phyloP scores from a whole-genome alignment of 1,140 invertebrate genomes.

The Battus philenor region DNA sequence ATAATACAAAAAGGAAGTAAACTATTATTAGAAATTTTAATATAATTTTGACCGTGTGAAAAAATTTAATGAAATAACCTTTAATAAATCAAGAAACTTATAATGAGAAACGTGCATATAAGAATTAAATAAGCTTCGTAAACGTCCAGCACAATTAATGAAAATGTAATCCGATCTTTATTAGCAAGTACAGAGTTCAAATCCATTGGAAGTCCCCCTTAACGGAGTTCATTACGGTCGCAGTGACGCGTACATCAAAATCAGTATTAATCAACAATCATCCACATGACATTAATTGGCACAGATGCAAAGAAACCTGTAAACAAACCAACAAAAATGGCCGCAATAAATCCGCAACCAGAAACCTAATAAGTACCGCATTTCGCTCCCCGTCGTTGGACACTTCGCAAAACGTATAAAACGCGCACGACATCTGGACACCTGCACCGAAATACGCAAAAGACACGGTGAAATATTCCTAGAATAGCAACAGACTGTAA shows the following conservation, averaged over 20 bases:
- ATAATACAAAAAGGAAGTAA: too few species aligned
- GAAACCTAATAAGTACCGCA: constrained; percentile 32
- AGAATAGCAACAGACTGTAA: constrained; percentile 73
- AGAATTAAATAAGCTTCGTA: too few species aligned
- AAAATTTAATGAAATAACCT: too few species aligned
- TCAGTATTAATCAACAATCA: constrained; percentile 11
- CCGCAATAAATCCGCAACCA: constrained; percentile 50
- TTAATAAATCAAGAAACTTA: too few species aligned
- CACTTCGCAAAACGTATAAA: constrained; percentile 7
- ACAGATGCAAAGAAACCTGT: constrained; percentile 5
- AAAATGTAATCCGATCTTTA: neutral
- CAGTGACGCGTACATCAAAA: constrained; percentile 10
- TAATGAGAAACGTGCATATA: too few species aligned
- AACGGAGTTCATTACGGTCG: neutral
- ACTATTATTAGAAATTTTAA: too few species aligned
- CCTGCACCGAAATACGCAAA: constrained; percentile 58
- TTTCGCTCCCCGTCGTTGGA: constrained; percentile 19
- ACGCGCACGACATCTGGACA: constrained; percentile 56
- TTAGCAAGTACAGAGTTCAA: too few species aligned
- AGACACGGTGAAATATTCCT: constrained; percentile 64
- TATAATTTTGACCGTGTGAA: too few species aligned
- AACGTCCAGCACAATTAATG: too few species aligned
- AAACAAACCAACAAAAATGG: constrained; percentile 6
- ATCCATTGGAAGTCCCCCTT: neutral
- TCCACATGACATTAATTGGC: constrained; percentile 12